Evolutionary conservation across 2,888 invertebrate species (phyloP).

Genomic region (Drosophila infuscata): DNA sequence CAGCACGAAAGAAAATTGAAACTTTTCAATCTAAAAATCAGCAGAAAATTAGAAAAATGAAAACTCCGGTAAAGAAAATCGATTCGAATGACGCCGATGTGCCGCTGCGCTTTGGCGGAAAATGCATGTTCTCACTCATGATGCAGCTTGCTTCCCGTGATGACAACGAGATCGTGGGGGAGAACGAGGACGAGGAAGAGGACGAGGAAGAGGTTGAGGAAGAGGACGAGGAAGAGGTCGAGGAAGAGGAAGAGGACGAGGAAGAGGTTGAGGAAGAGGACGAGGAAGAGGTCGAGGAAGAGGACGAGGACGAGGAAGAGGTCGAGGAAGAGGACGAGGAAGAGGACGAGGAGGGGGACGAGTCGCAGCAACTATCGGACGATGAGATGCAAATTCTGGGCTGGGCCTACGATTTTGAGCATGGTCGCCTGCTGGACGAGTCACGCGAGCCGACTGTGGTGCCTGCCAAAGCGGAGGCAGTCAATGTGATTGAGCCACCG

Average conservation of each 20-base stretch:
- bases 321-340: neutral
- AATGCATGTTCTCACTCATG: neutral
- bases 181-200: too few species aligned
- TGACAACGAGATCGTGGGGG: neutral
- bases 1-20: neutral
- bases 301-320: neutral
- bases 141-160: accelerated
- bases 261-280: too few species aligned
- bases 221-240: too few species aligned
- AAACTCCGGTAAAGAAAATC: neutral
- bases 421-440: neutral
- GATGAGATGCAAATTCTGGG: constrained; percentile 12
- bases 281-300: too few species aligned
- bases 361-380: neutral
- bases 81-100: neutral
- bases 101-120: neutral
- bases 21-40: neutral
- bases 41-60: neutral
- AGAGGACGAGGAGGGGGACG: too few species aligned
- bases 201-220: too few species aligned
- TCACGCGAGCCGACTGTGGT: neutral
- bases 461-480: constrained; percentile 12
- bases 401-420: constrained; percentile 10
- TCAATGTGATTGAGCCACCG: neutral
- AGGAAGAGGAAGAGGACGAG: too few species aligned